Conservation (phyloP, 2,797 vertebrate species). For the Protonibea diacanthus region DNA sequence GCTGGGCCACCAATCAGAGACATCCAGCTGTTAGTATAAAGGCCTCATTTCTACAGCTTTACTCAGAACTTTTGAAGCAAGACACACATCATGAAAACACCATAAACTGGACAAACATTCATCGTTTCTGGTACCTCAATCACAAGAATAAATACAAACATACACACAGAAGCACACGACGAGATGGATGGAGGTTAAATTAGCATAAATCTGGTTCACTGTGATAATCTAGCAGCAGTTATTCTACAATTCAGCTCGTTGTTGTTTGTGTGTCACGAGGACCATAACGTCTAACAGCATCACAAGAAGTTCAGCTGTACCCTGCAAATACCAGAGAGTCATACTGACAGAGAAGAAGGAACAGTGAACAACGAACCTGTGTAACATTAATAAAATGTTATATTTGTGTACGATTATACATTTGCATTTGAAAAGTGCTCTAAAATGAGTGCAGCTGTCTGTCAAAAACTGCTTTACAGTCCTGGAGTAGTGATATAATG, state of each 20-base stretch:
- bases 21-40: conserved; percentile 32
- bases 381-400: conserved; percentile 7
- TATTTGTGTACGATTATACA: too few relatives aligned
- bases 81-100: conserved; percentile 3
- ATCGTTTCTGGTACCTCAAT: not conserved
- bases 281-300: not conserved
- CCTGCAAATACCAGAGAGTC: not conserved
- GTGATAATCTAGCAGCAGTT: not conserved
- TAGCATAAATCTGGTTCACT: not conserved
- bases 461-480: not conserved
- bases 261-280: not conserved
- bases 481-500: not conserved
- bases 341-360: not conserved
- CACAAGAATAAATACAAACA: not conserved
- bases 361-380: not conserved
- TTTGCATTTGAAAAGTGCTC: too few relatives aligned
- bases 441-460: not conserved
- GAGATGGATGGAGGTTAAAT: not conserved
- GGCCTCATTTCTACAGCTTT: conserved; percentile 11
- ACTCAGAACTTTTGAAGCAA: not conserved
- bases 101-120: not conserved
- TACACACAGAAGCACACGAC: not conserved
- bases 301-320: not conserved
- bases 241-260: not conserved
- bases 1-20: conserved; percentile 43